These are phyloP conservation scores for Papilio machaon DNA, from an alignment of 1,140 invertebrate genomes.

Conservation along the genomic window DNA sequence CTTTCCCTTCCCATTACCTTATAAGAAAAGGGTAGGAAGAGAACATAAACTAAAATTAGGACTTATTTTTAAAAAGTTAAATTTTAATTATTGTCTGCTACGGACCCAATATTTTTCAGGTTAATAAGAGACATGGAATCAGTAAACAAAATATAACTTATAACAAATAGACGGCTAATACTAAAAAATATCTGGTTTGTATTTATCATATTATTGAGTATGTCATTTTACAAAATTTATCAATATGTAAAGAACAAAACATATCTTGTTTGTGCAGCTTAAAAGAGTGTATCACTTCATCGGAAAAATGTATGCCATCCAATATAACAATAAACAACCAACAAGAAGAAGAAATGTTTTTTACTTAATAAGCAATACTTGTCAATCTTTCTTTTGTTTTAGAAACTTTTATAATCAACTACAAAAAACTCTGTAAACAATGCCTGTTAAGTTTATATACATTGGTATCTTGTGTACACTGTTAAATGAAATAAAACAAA, in stretches of 20 bases:
- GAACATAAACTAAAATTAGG: no score
- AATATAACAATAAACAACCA: background rate
- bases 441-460: slow-evolving; percentile 25
- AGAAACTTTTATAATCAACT: slow-evolving; percentile 11
- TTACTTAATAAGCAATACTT: slow-evolving; percentile 16
- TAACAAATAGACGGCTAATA: background rate
- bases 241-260: background rate
- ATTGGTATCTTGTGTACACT: slow-evolving; percentile 28
- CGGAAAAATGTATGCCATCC: background rate
- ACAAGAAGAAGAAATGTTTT: background rate
- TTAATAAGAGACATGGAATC: background rate
- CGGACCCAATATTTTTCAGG: background rate
- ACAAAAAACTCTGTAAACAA: slow-evolving; percentile 20
- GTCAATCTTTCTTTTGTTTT: slow-evolving; percentile 17
- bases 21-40: no score
- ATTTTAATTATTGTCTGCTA: no score
- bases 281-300: background rate
- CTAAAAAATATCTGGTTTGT: background rate
- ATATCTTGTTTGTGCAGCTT: background rate
- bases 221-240: background rate
- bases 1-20: no score
- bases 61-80: no score
- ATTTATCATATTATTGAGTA: background rate
- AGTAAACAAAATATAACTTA: background rate
- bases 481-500: slow-evolving; percentile 55